Base-by-base conservation (phyloP, 2,113 vertebrate species). In the Rhodinocichla rosea region DNA sequence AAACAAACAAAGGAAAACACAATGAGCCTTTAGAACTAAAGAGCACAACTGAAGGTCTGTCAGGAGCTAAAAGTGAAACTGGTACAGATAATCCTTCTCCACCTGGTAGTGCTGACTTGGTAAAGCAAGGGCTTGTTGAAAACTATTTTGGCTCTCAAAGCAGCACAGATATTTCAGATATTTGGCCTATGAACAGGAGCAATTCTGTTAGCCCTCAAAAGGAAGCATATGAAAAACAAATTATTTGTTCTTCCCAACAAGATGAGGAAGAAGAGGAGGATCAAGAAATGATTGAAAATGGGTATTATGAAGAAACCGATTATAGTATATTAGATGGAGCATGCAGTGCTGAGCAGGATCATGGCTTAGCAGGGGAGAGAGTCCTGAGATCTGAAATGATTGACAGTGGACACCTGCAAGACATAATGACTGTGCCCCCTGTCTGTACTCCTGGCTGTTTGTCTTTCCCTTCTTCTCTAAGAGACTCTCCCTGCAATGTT, bases 241-340 rank as follows among this genome's bases (percentile, higher is more conserved):
- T 93, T 90, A 95, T 96, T 77, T 94, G 98, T 83, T 98, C 98
- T 91, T 94, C 97, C 27, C 96, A 95, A 49, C 92, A 96, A 47
- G 98, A 97, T 19, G 97, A 99, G 7, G 98, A 99, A 13, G 98
- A 99, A 28, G 98, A 98, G 24, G 97, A 98, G 50, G 98, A 99
- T 91, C 98, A 98, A 44, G 99, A 99, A 87, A 99, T 99, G 99
- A 98, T 99, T 60, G 98, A 99, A 97, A 99, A 99, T 8, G 99
- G 99, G 64, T 99, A 99, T 97, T 99, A 99, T 11, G 99, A 99
- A 96, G 99, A 99, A 97, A 96, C 98, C 4, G 98, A 99, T 21
- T 97, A 98, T 37, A 95, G 97, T 83, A 95, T 98, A 94, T 96
- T 98, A 73, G 99, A 98, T 74, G 98, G 98, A 19, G 94, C 98